Conservation (phyloP, 2,113 vertebrate species). For the Piprites chloris region DNA sequence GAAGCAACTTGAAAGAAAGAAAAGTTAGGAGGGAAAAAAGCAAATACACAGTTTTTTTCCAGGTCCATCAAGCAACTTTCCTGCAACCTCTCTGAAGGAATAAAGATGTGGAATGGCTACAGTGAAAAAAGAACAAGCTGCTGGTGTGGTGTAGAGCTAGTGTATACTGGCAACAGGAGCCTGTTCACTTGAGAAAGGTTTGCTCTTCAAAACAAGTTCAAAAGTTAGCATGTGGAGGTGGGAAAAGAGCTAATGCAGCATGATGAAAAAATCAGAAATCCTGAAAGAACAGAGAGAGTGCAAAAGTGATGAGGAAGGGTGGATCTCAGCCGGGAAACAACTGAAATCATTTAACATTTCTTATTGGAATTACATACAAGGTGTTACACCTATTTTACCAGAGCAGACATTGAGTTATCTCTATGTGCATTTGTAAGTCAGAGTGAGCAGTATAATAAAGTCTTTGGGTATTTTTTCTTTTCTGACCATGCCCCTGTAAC, state of each 20-base stretch:
- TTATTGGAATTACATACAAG: background rate
- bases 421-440: background rate
- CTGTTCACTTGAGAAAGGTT: background rate
- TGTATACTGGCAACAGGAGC: background rate
- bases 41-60: background rate
- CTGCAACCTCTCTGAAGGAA: background rate
- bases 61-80: background rate
- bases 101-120: background rate
- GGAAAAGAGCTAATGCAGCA: background rate
- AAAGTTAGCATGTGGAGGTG: background rate
- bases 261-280: background rate
- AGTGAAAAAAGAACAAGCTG: background rate
- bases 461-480: fast-evolving
- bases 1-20: background rate
- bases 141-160: background rate
- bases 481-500: background rate
- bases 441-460: background rate
- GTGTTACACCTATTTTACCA: background rate
- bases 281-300: background rate
- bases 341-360: background rate
- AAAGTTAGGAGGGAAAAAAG: background rate
- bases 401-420: background rate
- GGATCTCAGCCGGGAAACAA: background rate
- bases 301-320: background rate
- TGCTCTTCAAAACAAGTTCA: background rate